Conservation (phyloP, 2,888 invertebrate species). For the Acanthacorydalis orientalis region DNA sequence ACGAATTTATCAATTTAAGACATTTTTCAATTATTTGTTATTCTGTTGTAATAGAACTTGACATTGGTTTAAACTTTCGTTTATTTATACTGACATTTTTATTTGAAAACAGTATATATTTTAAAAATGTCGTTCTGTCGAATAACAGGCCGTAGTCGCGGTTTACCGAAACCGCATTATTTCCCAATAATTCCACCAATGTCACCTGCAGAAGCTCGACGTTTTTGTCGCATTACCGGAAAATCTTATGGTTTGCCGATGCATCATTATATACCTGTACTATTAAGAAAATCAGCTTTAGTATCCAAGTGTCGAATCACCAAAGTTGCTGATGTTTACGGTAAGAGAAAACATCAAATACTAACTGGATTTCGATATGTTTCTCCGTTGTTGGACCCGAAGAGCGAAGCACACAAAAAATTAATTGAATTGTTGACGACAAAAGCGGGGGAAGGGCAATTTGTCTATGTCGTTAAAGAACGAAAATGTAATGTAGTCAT, state of each 20-base stretch:
- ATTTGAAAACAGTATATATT: background rate
- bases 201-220: conserved; percentile 66
- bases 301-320: conserved; percentile 42
- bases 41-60: too few relatives aligned
- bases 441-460: conserved; percentile 37
- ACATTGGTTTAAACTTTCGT: background rate
- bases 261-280: conserved; percentile 65
- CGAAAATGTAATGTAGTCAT: conserved; percentile 58
- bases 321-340: conserved; percentile 44
- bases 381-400: conserved; percentile 52
- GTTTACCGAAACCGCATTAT: conserved; percentile 67
- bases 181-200: conserved; percentile 66
- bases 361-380: conserved; percentile 57
- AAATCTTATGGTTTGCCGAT: conserved; percentile 56
- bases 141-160: conserved; percentile 63
- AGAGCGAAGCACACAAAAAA: conserved; percentile 44
- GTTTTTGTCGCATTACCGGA: conserved; percentile 63
- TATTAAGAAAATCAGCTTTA: conserved; percentile 27
- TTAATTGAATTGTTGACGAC: conserved; percentile 41
- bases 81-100: background rate
- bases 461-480: conserved; percentile 60
- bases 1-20: too few relatives aligned
- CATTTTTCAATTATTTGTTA: too few relatives aligned
- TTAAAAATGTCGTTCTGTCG: conserved; percentile 38
- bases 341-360: conserved; percentile 47